A percentile compares a stretch with the other conserved stretches of the same genome.
These are phyloP conservation scores for Brachionus koreanus DNA, from an alignment of 1,140 invertebrate species.

Conservation along the genomic window DNA sequence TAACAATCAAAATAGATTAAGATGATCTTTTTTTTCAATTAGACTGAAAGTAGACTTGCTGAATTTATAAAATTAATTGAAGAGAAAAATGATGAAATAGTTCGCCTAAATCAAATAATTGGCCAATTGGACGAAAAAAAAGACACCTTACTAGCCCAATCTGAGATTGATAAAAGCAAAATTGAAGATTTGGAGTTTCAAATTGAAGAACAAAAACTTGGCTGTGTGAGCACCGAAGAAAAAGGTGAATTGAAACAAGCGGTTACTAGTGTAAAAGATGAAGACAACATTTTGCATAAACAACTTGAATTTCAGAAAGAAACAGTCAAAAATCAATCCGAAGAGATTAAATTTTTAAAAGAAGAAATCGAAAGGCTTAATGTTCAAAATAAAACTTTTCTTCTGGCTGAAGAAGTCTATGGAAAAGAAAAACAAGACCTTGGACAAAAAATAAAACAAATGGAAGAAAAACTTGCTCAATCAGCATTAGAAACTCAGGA, in stretches of 20 bases:
- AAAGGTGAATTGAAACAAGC: neutral
- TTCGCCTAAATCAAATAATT: slow-evolving; percentile 50
- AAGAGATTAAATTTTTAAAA: slow-evolving; percentile 40
- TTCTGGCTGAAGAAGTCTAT: slow-evolving; percentile 12
- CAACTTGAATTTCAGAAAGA: slow-evolving; percentile 34
- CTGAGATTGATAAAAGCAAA: slow-evolving; percentile 58
- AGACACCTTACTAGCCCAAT: slow-evolving; percentile 52
- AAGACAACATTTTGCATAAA: neutral
- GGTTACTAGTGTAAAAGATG: neutral
- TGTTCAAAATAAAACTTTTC: neutral
- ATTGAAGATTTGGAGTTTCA: slow-evolving; percentile 85
- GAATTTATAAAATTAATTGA: slow-evolving; percentile 62
- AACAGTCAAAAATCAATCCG: neutral
- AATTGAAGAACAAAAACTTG: slow-evolving; percentile 76
- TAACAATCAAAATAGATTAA: neutral
- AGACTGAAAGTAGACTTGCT: slow-evolving; percentile 48
- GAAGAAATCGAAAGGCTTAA: slow-evolving; percentile 24
- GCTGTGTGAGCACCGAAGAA: slow-evolving; percentile 42
- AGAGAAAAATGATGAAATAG: slow-evolving; percentile 52
- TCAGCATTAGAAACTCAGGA: slow-evolving; percentile 59
- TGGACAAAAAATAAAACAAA: slow-evolving; percentile 50
- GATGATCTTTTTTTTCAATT: neutral
- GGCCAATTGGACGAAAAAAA: slow-evolving; percentile 72
- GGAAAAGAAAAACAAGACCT: neutral
- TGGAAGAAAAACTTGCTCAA: slow-evolving; percentile 60